Percentiles rank a stretch among this genome's conserved stretches.
Conservation (phyloP, 1,140 invertebrate species). For the Danaus melanippus region DNA sequence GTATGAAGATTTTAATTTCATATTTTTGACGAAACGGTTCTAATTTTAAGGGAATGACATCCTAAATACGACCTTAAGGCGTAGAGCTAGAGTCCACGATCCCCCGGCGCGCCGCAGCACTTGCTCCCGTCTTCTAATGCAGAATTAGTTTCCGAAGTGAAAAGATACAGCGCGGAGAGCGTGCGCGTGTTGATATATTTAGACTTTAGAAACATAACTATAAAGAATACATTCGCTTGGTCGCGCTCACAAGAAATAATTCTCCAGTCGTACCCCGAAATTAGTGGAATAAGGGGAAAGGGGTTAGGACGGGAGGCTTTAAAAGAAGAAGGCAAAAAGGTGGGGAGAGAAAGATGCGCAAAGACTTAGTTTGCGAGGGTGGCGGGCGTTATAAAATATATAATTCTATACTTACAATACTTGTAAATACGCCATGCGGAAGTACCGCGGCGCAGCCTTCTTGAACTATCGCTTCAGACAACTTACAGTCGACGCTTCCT, state of each 20-base stretch:
- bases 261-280: slow-evolving; percentile 70
- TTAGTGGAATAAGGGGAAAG: slow-evolving; percentile 70
- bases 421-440: slow-evolving; percentile 71
- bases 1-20: slow-evolving; percentile 73
- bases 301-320: slow-evolving; percentile 69
- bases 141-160: slow-evolving; percentile 71
- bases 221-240: slow-evolving; percentile 34
- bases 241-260: slow-evolving; percentile 58
- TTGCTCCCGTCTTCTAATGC: slow-evolving; percentile 68
- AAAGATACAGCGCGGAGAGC: slow-evolving; percentile 71
- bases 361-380: slow-evolving; percentile 69
- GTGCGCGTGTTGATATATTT: slow-evolving; percentile 34
- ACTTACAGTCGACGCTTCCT: too few relatives aligned
- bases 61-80: slow-evolving; percentile 26
- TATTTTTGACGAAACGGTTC: slow-evolving; percentile 71
- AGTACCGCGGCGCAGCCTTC: slow-evolving; percentile 30
- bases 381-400: slow-evolving; percentile 70
- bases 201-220: slow-evolving; percentile 27
- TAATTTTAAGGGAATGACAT: slow-evolving; percentile 44
- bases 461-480: slow-evolving; percentile 20
- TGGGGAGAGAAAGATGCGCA: slow-evolving; percentile 71
- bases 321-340: slow-evolving; percentile 70
- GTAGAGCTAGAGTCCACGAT: slow-evolving; percentile 21
- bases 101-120: slow-evolving; percentile 22
- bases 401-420: slow-evolving; percentile 73